A percentile compares a stretch with the other conserved stretches of the same genome.
phyloP scores from a whole-genome alignment of 1,140 invertebrate species.

The Zaprionus tsacasi region DNA sequence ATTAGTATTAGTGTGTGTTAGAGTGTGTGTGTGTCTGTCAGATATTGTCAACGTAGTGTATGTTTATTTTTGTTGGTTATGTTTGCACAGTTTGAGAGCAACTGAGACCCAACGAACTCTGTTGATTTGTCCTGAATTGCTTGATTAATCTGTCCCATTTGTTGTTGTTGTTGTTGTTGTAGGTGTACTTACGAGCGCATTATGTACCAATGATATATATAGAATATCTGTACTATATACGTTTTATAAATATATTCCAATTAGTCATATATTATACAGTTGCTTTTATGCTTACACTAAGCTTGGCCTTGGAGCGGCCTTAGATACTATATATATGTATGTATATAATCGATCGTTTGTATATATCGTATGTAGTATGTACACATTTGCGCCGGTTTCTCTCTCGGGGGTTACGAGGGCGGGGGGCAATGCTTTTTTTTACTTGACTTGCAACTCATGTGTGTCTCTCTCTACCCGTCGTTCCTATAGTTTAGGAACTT shows the following conservation, averaged over 20 bases:
- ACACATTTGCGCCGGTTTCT: conserved; percentile 43
- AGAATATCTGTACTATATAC: conserved; percentile 26
- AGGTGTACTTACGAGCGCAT: conserved; percentile 3
- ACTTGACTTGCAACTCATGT: conserved; percentile 74
- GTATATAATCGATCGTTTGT: neutral
- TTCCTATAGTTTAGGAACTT: conserved; percentile 71
- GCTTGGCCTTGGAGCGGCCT: conserved; percentile 16
- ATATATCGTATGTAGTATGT: conserved; percentile 46
- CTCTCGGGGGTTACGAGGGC: neutral
- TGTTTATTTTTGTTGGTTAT: conserved; percentile 19
- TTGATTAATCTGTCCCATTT: conserved; percentile 52
- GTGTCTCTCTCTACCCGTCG: conserved; percentile 56
- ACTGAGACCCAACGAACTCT: conserved; percentile 7
- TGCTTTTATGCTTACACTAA: conserved; percentile 58
- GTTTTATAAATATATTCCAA: conserved; percentile 38
- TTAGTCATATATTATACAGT: conserved; percentile 70
- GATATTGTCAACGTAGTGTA: conserved; percentile 71
- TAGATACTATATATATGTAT: conserved; percentile 19
- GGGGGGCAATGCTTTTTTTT: conserved; percentile 52
- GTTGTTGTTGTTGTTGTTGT: conserved; percentile 18
- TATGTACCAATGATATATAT: conserved; percentile 32
- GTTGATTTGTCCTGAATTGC: conserved; percentile 78
- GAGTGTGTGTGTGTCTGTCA: conserved; percentile 38
- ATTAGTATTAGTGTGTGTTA: conserved; percentile 28
- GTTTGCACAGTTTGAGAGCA: conserved; percentile 11